Conservation (phyloP, 1,140 invertebrate species). For the Macrostomum lignano region DNA sequence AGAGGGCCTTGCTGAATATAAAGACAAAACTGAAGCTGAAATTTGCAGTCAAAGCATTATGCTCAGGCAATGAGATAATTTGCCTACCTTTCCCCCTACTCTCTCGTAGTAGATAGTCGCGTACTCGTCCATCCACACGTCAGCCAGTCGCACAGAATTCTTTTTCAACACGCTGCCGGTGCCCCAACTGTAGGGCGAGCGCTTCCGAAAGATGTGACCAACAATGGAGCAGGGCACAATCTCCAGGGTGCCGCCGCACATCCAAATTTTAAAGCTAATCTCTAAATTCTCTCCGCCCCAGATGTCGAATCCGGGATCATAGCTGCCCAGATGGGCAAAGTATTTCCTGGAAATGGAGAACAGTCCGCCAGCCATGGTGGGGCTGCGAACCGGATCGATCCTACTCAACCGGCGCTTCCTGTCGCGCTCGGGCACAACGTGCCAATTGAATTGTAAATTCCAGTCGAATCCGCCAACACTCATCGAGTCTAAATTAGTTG, state of each 20-base stretch:
- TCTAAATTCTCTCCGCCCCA: conserved; percentile 98
- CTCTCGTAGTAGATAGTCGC: conserved; percentile 4
- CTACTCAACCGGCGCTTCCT: not conserved
- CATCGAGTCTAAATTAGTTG: conserved; percentile 14
- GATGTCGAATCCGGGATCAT: conserved; percentile 89
- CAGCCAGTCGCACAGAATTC: conserved; percentile 3
- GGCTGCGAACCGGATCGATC: conserved; percentile 34
- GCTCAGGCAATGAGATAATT: too few relatives aligned
- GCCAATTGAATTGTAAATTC: conserved; percentile 22
- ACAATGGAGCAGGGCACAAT: conserved; percentile 83
- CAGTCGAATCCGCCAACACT: conserved; percentile 22
- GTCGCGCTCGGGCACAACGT: conserved; percentile 17
- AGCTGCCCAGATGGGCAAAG: conserved; percentile 36
- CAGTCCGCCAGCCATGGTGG: conserved; percentile 41
- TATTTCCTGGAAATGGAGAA: conserved; percentile 28
- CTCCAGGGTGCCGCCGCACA: conserved; percentile 69
- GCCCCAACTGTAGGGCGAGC: conserved; percentile 14
- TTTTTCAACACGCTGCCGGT: conserved; percentile 18
- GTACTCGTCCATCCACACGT: conserved; percentile 7
- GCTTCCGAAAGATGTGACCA: conserved; percentile 58
- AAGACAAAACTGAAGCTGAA: too few relatives aligned
- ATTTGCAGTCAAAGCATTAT: too few relatives aligned
- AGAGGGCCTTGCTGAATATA: too few relatives aligned
- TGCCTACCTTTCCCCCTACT: conserved; percentile 10
- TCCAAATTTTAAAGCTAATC: conserved; percentile 38